phyloP scores from a whole-genome alignment of 2,888 invertebrate genomes.

The Pterobdella sp. region DNA sequence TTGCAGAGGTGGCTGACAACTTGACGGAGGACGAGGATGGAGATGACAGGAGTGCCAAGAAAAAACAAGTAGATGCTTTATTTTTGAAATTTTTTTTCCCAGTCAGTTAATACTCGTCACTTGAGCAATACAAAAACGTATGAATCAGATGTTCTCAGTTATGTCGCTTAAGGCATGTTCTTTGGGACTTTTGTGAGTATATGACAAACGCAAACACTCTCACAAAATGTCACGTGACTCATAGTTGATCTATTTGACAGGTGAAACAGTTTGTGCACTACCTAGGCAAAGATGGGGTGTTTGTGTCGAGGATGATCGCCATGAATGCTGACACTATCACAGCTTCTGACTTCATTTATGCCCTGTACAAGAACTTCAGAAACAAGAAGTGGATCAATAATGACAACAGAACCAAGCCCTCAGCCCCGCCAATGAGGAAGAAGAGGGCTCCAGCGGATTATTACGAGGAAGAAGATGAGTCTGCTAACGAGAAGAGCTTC shows the following conservation, averaged over 20 bases:
- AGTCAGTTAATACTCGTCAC: not conserved
- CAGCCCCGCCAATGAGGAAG: not conserved
- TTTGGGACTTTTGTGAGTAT: no score
- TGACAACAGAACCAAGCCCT: not conserved
- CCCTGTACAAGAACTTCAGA: conserved; percentile 29
- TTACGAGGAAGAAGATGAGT: not conserved
- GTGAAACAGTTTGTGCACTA: conserved; percentile 26
- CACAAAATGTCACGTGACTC: no score
- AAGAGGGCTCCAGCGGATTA: not conserved
- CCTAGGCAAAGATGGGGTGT: conserved; percentile 27
- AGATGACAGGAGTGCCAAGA: conserved; percentile 1
- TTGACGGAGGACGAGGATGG: not conserved
- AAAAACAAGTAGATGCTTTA: not conserved
- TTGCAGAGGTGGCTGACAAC: not conserved
- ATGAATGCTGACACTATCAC: conserved; percentile 32
- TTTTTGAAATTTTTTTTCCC: not conserved
- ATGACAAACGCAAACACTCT: no score
- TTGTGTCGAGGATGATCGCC: conserved; percentile 27
- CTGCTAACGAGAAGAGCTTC: not conserved
- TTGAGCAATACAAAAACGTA: no score
- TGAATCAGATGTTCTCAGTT: no score
- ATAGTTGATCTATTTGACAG: no score
- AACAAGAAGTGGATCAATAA: conserved; percentile 18
- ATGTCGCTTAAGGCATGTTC: no score
- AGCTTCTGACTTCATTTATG: conserved; percentile 26